Conservation (phyloP, 2,888 invertebrate genomes). For the Pollenia griseotomentosa region DNA sequence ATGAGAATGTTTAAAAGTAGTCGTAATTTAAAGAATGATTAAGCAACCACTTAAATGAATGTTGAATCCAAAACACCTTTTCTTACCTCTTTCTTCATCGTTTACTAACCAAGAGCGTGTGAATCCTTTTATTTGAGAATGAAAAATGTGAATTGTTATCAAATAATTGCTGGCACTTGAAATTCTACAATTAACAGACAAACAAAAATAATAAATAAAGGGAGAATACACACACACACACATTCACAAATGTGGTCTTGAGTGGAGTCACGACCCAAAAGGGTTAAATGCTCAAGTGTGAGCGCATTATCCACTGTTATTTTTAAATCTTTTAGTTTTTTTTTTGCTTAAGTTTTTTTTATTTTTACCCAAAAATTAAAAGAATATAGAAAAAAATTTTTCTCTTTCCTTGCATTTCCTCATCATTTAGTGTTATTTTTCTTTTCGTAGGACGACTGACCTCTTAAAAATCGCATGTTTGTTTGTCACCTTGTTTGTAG, state of each 20-base stretch:
- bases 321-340: conserved; percentile 41
- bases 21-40: conserved; percentile 6
- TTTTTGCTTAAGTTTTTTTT: conserved; percentile 27
- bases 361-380: conserved; percentile 39
- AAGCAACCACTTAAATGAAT: conserved; percentile 39
- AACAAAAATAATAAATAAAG: conserved; percentile 54
- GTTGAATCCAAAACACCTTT: conserved; percentile 26
- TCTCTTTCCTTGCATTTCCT: conserved; percentile 21
- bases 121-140: conserved; percentile 35
- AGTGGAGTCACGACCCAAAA: conserved; percentile 66
- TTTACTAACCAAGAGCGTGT: conserved; percentile 21
- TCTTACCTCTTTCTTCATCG: not conserved
- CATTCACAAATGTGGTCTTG: conserved; percentile 5
- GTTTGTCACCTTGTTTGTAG: conserved; percentile 21
- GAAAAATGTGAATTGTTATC: conserved; percentile 80
- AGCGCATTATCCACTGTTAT: conserved; percentile 59
- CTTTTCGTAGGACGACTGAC: conserved; percentile 47
- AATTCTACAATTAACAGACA: conserved; percentile 82
- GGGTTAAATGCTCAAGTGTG: conserved; percentile 74
- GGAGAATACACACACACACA: conserved; percentile 1
- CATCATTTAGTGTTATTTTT: conserved; percentile 40
- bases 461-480: conserved; percentile 39
- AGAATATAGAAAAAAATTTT: not conserved
- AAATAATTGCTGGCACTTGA: conserved; percentile 83
- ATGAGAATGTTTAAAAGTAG: conserved; percentile 13